Conservation (phyloP, 1,140 invertebrate species). For the Spodoptera frugiperda region DNA sequence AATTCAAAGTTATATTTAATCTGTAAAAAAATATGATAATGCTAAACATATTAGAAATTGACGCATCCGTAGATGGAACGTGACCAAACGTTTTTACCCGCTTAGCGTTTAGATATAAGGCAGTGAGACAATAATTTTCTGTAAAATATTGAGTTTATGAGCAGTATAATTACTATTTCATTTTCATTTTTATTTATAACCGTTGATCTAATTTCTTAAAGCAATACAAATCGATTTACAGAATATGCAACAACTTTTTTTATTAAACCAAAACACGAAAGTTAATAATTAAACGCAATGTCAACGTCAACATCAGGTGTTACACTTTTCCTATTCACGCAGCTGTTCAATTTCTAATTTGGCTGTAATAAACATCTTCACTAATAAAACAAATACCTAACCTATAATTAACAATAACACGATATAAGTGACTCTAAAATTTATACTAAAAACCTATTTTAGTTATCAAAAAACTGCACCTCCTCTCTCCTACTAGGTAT, state of each 20-base stretch:
- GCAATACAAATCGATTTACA: no score
- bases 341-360: neutral
- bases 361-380: no score
- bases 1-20: no score
- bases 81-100: neutral
- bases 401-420: neutral
- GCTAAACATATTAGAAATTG: no score
- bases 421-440: neutral
- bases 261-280: no score
- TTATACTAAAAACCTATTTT: neutral
- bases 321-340: neutral
- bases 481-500: no score
- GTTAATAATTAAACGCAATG: neutral
- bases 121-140: neutral
- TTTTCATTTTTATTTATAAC: no score
- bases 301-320: slow-evolving; percentile 15
- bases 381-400: neutral
- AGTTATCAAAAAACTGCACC: no score
- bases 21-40: neutral
- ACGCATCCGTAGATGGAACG: neutral
- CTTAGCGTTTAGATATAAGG: neutral
- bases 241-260: no score
- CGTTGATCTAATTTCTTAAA: no score
- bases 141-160: no score
- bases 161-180: no score